Conservation (phyloP, 2,113 vertebrate genomes). For the Smithornis capensis region DNA sequence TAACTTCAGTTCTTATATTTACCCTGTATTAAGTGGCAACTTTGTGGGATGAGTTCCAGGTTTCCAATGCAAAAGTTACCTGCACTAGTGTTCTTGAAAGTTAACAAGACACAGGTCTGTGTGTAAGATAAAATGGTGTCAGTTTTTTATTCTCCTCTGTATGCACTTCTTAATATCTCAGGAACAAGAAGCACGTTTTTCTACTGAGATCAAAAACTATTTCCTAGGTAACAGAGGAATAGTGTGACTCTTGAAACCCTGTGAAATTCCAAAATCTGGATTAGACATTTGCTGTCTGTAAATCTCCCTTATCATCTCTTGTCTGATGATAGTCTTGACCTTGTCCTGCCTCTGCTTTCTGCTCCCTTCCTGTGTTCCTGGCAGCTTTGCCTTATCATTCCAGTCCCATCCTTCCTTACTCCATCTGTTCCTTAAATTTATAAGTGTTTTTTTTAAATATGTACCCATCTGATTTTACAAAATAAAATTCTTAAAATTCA, state of each 20-base stretch:
- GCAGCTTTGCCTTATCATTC: not conserved
- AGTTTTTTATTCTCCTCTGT: not conserved
- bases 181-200: not conserved
- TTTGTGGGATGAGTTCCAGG: not conserved
- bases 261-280: not conserved
- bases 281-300: not conserved
- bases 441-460: not conserved
- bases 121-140: not conserved
- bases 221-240: not conserved
- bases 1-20: not conserved
- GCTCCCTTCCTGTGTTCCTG: not conserved
- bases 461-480: not conserved
- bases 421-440: not conserved
- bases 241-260: not conserved
- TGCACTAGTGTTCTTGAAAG: not conserved
- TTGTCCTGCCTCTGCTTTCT: not conserved
- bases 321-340: not conserved
- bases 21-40: not conserved
- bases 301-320: not conserved
- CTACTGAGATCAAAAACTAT: not conserved
- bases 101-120: not conserved
- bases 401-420: not conserved
- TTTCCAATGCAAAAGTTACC: not conserved
- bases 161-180: not conserved
- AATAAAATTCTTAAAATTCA: not conserved